phyloP scores from a whole-genome alignment of 2,797 vertebrate species.

The Antrozous pallidus region DNA sequence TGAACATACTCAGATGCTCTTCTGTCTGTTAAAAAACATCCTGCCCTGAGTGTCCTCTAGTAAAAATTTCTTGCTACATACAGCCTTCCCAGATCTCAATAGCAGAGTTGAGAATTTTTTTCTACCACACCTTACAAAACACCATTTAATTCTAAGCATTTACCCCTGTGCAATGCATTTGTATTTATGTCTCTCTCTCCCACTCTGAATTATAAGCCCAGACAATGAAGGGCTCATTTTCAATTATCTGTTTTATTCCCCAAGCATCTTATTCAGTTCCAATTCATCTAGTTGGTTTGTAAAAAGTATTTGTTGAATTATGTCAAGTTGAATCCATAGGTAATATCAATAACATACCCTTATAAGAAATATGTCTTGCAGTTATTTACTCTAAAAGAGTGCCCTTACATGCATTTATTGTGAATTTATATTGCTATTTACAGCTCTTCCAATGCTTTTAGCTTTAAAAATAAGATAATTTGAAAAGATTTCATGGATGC shows the following conservation, averaged over 20 bases:
- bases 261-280: background rate
- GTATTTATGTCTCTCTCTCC: background rate
- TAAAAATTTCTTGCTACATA: background rate
- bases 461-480: slow-evolving; percentile 43
- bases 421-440: slow-evolving; percentile 22
- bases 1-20: background rate
- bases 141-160: background rate
- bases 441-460: background rate
- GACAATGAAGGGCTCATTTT: background rate
- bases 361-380: background rate
- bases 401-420: background rate
- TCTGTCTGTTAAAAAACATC: background rate
- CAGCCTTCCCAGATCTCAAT: background rate
- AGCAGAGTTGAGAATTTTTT: background rate
- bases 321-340: slow-evolving; percentile 33
- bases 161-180: background rate
- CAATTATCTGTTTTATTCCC: slow-evolving; percentile 5
- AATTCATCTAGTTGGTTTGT: background rate
- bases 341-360: slow-evolving; percentile 9
- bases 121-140: background rate
- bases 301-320: background rate
- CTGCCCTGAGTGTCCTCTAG: background rate
- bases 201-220: background rate
- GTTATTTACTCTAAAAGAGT: slow-evolving; percentile 13
- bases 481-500: slow-evolving; percentile 21